Evolutionary conservation across 2,113 vertebrate species (phyloP), one percentile per base, ranked within the genome.

Genomic region (mouse (Mus musculus)): DNA sequence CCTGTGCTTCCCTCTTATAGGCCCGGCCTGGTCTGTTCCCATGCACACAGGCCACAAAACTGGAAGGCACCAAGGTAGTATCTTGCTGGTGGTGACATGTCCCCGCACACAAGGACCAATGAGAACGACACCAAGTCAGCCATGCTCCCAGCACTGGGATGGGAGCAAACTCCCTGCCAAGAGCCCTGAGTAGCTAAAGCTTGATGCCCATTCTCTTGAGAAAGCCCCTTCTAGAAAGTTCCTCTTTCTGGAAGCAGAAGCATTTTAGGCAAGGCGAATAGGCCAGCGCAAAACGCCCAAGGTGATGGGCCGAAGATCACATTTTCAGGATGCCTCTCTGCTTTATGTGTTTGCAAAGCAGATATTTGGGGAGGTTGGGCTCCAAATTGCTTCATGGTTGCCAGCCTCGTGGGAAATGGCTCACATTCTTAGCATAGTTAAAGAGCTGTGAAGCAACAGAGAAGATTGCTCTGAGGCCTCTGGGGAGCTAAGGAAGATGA

Each of bases 281-380:
- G 86, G 36, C 54, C 24, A 49, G 13, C 80, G 24, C 42, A 8
- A 8, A 42, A 39, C 0, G 19, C 87, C 85, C 73, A 69, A 96
- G 95, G 95, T 96, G 71, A 86, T 54, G 2, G 20, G 73, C 88
- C 3, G 1, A 63, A 94, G 81, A 93, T n/a, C 97, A 95, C 96
- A 96, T 97, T 96, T 96, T 97, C 92, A 87, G 82, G 89, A 98
- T 97, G 96, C 89, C 95, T 98, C 92, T 86, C 69, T 93, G 81
- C 87, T 97, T 93, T 95, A 88, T 97, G 97, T 97, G 86, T 96
- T 97, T 97, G 94, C 88, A 96, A 88, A 96, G 95, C 94, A 97
- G 97, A 96, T 97, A 90, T 97, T 97, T 96, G 89, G 95, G 20
- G 26, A 96, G 97, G 94, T 8, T 94, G 89, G 80, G 95, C 96